Conservation (phyloP, 2,888 invertebrate genomes). For the Helicoverpa assulta region DNA sequence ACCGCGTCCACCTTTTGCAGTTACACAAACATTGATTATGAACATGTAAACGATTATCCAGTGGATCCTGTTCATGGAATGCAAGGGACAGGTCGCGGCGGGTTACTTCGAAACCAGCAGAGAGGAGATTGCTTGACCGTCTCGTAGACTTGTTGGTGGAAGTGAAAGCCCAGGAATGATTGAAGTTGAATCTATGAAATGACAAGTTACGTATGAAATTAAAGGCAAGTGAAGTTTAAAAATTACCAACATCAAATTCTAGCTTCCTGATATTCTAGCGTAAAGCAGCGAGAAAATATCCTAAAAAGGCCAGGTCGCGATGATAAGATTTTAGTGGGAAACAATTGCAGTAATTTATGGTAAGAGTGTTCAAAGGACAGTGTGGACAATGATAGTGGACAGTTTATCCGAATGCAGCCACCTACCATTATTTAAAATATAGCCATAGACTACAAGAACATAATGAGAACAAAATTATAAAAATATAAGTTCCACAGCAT, state of each 20-base stretch:
- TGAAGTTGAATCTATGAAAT: conserved; percentile 4
- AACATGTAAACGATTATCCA: conserved; percentile 66
- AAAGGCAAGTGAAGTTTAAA: neutral
- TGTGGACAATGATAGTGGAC: too few relatives aligned
- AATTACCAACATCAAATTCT: neutral
- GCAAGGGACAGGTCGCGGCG: conserved; percentile 77
- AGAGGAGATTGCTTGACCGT: conserved; percentile 77
- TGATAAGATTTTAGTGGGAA: too few relatives aligned
- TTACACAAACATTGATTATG: conserved; percentile 74
- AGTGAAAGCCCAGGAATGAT: conserved; percentile 41
- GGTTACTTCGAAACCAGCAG: conserved; percentile 72
- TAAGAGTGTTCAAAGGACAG: too few relatives aligned
- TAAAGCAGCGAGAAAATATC: too few relatives aligned
- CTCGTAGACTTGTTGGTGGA: conserved; percentile 82
- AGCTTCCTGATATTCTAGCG: neutral
- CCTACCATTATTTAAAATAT: too few relatives aligned
- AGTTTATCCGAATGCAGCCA: too few relatives aligned
- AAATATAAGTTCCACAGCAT: too few relatives aligned
- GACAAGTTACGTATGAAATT: conserved; percentile 9
- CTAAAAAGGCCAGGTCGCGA: too few relatives aligned
- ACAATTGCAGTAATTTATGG: too few relatives aligned
- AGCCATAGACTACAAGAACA: too few relatives aligned
- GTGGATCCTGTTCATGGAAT: conserved; percentile 75
- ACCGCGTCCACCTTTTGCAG: conserved; percentile 67
- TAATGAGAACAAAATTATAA: too few relatives aligned